phyloP scores from a whole-genome alignment of 2,113 vertebrate genomes.

The Odocoileus hemionus region DNA sequence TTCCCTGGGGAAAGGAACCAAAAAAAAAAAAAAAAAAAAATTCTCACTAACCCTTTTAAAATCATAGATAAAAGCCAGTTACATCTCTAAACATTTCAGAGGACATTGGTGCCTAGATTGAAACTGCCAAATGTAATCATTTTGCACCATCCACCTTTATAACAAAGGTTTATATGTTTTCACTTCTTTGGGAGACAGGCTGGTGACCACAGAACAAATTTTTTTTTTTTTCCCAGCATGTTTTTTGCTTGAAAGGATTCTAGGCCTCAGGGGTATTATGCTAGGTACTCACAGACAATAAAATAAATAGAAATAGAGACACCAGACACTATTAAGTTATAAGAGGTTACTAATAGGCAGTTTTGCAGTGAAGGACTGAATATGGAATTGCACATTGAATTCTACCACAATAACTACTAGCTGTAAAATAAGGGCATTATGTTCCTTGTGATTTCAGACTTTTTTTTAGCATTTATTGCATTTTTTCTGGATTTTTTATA shows the following conservation, averaged over 20 bases:
- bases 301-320: neutral
- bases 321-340: neutral
- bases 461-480: neutral
- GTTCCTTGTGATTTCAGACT: neutral
- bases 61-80: neutral
- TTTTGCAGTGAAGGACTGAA: neutral
- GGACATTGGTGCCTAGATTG: neutral
- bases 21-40: neutral
- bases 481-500: neutral
- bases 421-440: neutral
- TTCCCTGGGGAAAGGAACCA: neutral
- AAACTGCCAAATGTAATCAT: neutral
- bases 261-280: neutral
- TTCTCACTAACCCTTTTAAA: neutral
- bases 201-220: neutral
- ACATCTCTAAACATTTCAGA: neutral
- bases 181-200: neutral
- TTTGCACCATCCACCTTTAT: neutral
- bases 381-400: neutral
- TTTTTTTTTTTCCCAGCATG: neutral
- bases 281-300: neutral
- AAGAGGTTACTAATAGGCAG: neutral
- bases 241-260: slow-evolving; percentile 17
- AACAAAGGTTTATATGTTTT: neutral
- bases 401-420: neutral